These are phyloP conservation scores for Sebastes oblongus DNA, from an alignment of 2,797 vertebrate species.

Conservation along the genomic window DNA sequence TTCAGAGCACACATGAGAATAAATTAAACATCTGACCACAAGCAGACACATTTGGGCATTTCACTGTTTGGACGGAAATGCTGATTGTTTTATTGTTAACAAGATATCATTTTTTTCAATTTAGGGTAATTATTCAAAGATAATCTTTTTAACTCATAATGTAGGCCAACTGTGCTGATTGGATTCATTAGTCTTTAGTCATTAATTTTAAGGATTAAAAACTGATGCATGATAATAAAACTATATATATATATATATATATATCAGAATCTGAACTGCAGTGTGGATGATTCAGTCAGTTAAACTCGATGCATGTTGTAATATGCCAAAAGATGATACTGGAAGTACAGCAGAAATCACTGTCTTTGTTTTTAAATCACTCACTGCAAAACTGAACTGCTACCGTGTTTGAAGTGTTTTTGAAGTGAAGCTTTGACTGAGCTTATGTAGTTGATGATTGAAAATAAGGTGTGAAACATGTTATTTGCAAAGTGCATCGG, in stretches of 20 bases:
- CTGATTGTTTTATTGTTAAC: background rate
- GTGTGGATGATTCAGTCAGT: background rate
- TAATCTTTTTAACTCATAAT: slow-evolving; percentile 1
- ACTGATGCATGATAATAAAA: background rate
- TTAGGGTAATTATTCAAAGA: background rate
- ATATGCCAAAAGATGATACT: background rate
- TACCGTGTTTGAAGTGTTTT: background rate
- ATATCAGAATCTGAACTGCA: background rate
- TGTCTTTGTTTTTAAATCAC: background rate
- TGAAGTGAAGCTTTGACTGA: background rate
- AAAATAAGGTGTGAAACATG: background rate
- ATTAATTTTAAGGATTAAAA: background rate
- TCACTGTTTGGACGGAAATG: background rate
- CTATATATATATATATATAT: background rate
- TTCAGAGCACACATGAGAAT: slow-evolving; percentile 18
- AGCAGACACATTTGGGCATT: slow-evolving; percentile 1
- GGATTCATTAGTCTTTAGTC: background rate
- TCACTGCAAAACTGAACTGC: background rate
- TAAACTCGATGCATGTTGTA: background rate
- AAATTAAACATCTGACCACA: slow-evolving; percentile 39
- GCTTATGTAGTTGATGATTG: background rate
- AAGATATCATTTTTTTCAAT: background rate
- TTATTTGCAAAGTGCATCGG: background rate
- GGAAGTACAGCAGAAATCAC: background rate
- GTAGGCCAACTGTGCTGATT: background rate